A percentile compares a stretch with the other conserved stretches of the same genome.
phyloP scores from a whole-genome alignment of 2,888 invertebrate species.

The Dasypogon diadema region DNA sequence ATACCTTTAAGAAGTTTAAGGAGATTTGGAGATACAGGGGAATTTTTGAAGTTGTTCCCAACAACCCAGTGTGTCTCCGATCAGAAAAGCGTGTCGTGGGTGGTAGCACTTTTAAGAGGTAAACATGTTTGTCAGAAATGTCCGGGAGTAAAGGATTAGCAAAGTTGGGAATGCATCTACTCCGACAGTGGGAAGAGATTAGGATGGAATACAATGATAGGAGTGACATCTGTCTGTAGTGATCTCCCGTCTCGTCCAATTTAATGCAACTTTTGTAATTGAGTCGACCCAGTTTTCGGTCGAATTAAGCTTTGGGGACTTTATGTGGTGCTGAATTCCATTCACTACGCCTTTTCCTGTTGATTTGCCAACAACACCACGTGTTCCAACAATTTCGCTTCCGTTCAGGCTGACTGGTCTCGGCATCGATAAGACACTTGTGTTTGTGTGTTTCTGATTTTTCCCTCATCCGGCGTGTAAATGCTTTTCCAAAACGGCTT shows the following conservation, averaged over 20 bases:
- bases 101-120: neutral
- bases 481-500: slow-evolving; percentile 25
- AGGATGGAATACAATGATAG: too few species aligned
- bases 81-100: neutral
- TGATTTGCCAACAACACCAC: neutral
- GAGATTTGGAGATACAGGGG: neutral
- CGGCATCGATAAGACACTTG: slow-evolving; percentile 1
- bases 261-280: too few species aligned
- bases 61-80: neutral
- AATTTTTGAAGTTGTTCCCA: neutral
- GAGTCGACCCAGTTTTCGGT: too few species aligned
- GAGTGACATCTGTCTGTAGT: too few species aligned
- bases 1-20: slow-evolving; percentile 39
- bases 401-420: neutral
- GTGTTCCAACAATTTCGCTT: neutral
- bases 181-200: too few species aligned
- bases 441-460: slow-evolving; percentile 27
- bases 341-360: neutral
- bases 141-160: neutral
- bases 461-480: slow-evolving; percentile 25
- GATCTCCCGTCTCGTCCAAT: too few species aligned
- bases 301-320: too few species aligned
- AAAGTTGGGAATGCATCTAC: neutral
- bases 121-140: neutral
- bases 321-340: too few species aligned